Percentiles rank a stretch among this genome's conserved stretches.
Conservation (phyloP, 2,888 invertebrate genomes). For the Leptinotarsa peninsularis region DNA sequence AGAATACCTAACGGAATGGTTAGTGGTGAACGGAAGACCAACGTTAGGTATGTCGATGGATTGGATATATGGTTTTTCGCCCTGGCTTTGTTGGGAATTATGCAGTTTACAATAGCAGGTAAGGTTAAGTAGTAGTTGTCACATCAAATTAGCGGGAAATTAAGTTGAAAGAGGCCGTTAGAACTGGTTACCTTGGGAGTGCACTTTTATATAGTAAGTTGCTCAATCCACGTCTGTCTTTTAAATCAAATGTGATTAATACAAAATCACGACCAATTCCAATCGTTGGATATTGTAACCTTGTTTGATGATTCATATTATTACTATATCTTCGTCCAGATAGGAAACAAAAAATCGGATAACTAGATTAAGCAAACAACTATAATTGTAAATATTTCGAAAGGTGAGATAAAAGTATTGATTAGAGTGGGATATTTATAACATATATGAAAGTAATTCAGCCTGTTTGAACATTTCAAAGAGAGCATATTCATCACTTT, state of each 20-base stretch:
- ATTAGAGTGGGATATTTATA: no score
- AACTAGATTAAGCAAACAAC: background rate
- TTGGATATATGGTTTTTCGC: constrained; percentile 41
- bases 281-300: background rate
- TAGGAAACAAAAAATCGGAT: background rate
- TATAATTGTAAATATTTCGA: no score
- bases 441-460: no score
- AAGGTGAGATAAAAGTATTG: no score
- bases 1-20: constrained; percentile 47
- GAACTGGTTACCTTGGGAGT: background rate
- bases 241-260: background rate
- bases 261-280: background rate
- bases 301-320: background rate
- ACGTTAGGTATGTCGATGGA: constrained; percentile 33
- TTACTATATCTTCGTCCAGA: background rate
- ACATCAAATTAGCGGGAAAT: background rate
- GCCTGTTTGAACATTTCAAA: no score
- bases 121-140: constrained; percentile 12
- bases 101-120: constrained; percentile 46
- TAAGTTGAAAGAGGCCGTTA: background rate
- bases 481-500: no score
- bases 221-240: background rate
- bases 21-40: constrained; percentile 44
- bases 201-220: background rate
- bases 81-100: constrained; percentile 35